Evolutionary conservation across 2,797 vertebrate species (phyloP).

Genomic region (Myiotriccus ornatus): DNA sequence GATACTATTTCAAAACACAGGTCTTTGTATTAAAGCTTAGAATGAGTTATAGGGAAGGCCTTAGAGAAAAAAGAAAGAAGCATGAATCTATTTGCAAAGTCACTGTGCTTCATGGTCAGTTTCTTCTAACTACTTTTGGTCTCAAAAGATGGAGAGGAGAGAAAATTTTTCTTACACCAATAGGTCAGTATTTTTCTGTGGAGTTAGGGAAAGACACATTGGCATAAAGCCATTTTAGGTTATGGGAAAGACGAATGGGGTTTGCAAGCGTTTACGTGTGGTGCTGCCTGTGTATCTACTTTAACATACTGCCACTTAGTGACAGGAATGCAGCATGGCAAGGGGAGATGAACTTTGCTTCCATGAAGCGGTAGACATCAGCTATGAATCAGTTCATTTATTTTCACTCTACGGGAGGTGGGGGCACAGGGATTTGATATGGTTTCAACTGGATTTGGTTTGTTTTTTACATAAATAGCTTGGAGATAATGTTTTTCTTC

Average conservation of each 20-base stretch:
- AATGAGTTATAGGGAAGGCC: neutral
- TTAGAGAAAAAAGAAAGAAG: neutral
- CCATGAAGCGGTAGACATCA: neutral
- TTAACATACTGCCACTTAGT: conserved; percentile 49
- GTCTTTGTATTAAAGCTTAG: neutral
- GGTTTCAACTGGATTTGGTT: neutral
- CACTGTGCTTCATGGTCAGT: neutral
- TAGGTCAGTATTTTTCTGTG: neutral
- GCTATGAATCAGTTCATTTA: neutral
- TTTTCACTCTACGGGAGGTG: neutral
- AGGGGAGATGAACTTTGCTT: neutral
- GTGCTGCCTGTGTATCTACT: neutral
- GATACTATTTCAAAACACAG: neutral
- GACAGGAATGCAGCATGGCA: neutral
- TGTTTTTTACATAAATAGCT: neutral
- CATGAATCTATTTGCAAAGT: neutral
- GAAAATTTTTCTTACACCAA: neutral
- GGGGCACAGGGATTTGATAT: neutral
- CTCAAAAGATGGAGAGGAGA: neutral
- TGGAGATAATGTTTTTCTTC: neutral
- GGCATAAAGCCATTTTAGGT: neutral
- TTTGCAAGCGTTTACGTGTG: neutral
- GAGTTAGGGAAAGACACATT: neutral
- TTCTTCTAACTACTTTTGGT: neutral
- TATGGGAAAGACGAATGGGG: neutral